These are phyloP conservation scores for Laticauda colubrina DNA, from an alignment of 2,113 vertebrate genomes.

Conservation along the genomic window DNA sequence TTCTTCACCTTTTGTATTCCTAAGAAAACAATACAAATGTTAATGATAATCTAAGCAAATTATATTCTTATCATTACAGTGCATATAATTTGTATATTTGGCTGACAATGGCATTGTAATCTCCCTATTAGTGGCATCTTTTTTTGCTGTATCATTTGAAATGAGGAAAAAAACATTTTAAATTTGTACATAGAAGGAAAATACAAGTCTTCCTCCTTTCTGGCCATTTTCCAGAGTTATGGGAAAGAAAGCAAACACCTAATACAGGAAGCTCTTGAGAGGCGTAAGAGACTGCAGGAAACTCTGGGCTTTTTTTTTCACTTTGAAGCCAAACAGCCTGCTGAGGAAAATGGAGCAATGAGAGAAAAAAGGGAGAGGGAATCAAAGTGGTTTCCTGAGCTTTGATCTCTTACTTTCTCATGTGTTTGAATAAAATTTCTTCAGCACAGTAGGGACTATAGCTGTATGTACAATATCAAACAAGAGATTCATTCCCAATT, in stretches of 20 bases:
- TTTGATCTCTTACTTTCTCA: conserved; percentile 27
- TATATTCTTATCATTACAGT: not conserved
- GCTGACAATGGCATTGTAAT: not conserved
- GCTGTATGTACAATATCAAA: not conserved
- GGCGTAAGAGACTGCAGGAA: not conserved
- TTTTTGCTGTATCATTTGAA: not conserved
- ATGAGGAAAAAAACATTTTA: not conserved
- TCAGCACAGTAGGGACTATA: not conserved
- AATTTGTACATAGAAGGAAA: not conserved
- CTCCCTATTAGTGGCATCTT: not conserved
- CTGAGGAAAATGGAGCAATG: not conserved
- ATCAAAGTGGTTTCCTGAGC: not conserved
- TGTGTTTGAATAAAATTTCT: not conserved
- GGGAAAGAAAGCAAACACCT: not conserved
- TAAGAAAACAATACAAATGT: not conserved
- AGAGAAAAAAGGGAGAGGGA: not conserved
- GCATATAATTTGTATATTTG: not conserved
- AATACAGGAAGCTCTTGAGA: not conserved
- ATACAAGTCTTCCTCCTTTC: not conserved
- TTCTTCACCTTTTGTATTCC: not conserved
- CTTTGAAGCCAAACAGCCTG: conserved; percentile 10
- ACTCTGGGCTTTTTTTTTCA: not conserved
- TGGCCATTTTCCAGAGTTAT: not conserved
- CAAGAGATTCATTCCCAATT: not conserved
- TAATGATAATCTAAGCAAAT: not conserved